Evolutionary conservation across 2,113 vertebrate genomes (phyloP).

Genomic region (Clinocottus analis): DNA sequence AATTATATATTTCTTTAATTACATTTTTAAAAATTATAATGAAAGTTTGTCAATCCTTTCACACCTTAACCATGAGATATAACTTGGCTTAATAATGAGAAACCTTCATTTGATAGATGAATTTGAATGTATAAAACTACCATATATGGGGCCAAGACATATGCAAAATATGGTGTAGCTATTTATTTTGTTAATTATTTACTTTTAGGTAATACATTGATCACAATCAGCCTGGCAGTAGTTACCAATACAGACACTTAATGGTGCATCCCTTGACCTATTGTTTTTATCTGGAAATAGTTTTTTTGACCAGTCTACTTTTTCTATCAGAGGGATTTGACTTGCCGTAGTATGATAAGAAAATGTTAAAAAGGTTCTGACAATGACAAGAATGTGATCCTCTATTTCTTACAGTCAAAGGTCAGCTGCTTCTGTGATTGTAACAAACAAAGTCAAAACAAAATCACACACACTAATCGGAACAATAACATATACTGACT

Average conservation of each 20-base stretch:
- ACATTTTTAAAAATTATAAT: too few species aligned
- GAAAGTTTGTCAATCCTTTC: background rate
- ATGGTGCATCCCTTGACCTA: background rate
- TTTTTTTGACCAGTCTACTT: background rate
- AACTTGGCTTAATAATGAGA: background rate
- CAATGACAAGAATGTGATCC: conserved; percentile 67
- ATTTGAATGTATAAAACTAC: background rate
- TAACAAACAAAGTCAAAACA: conserved; percentile 77
- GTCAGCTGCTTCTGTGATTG: conserved; percentile 61
- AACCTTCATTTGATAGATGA: background rate
- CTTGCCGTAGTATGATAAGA: conserved; percentile 1
- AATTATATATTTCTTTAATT: background rate
- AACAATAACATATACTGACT: conserved; percentile 64
- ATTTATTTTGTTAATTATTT: background rate
- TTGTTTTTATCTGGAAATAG: background rate
- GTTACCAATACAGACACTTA: background rate
- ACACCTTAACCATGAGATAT: background rate
- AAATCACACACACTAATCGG: conserved; percentile 71
- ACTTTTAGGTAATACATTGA: background rate
- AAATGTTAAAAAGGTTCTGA: conserved; percentile 47
- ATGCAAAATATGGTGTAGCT: background rate
- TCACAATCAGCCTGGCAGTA: background rate
- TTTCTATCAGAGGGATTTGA: background rate
- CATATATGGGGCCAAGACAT: background rate
- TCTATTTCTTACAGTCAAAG: conserved; percentile 69